Base-by-base conservation (phyloP, 2,797 vertebrate genomes). In the Lophius americanus region DNA sequence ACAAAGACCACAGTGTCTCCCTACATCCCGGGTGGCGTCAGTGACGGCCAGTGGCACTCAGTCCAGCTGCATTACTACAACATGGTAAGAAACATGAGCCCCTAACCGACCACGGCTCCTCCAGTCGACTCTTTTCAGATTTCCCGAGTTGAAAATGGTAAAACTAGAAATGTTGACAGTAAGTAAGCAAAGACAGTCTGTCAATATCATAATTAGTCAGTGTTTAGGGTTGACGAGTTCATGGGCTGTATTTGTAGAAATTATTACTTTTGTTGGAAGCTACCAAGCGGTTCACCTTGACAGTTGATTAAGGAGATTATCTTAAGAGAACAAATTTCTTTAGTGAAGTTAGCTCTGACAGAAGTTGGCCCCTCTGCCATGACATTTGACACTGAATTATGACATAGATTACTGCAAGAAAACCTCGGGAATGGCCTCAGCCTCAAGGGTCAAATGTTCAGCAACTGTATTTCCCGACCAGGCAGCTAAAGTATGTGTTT, bases 11-110 rank as follows among this genome's bases (percentile, higher is more conserved):
- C 92, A 0, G 98, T 99, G 85, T 88, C 95, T 0, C 96, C 98
- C 0, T 95, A 94, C 10, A 68, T 98, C 48, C 89, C 70, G 0
- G 96, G 96, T 0, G 98, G 98, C 3, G 96, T 99, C 80, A 99
- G 98, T 0, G 97, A 99, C 0, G 96, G 98, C 55, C 96, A 93
- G 64, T 99, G 98, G 98, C 98, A 99, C 80, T 95, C 95, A 0
- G 95, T 99, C 55, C 96, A 96, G 88, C 95, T 99, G 73, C 96
- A 96, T 70, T 99, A 99, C 92, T 98, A 98, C 93, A 99, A 99
- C 85, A 99, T 97, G 95, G 98, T 99, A 95, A 94, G 94, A n/a
- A 60, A 52, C 10, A 11, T 3, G 43, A 64, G 49, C 37, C 32
- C 9, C 46, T 23, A 10, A 2, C 39, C 13, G 0, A 5, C 11